phyloP scores from a whole-genome alignment of 1,140 invertebrate genomes.

The Micrasema minimum region DNA sequence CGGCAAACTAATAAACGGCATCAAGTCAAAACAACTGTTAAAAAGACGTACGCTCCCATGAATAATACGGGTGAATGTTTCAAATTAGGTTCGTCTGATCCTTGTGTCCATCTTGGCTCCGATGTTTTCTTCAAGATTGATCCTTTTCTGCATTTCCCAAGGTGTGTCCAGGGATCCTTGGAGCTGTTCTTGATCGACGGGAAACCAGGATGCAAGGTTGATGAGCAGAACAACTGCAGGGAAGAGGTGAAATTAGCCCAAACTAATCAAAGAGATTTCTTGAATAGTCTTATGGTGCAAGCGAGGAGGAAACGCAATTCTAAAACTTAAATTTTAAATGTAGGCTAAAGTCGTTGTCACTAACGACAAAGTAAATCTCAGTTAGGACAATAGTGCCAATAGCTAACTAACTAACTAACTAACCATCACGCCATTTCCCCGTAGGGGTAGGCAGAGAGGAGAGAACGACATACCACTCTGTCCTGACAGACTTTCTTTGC shows the following conservation, averaged over 20 bases:
- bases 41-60: conserved; percentile 25
- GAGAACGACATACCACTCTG: too few species aligned
- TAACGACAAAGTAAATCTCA: too few species aligned
- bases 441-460: too few species aligned
- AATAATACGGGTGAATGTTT: conserved; percentile 27
- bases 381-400: too few species aligned
- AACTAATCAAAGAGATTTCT: conserved; percentile 8
- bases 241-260: conserved; percentile 24
- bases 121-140: conserved; percentile 19
- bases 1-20: background rate
- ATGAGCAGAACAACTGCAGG: conserved; percentile 31
- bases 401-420: too few species aligned
- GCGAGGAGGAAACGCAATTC: conserved; percentile 8
- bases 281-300: conserved; percentile 19
- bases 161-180: conserved; percentile 4
- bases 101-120: background rate
- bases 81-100: conserved; percentile 26
- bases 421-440: too few species aligned
- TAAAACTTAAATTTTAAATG: too few species aligned
- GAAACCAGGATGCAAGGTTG: conserved; percentile 22
- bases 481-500: too few species aligned
- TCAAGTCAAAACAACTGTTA: background rate
- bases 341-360: too few species aligned
- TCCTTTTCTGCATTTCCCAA: background rate
- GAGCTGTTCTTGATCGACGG: conserved; percentile 25